A percentile compares a stretch with the other conserved stretches of the same genome.
Evolutionary conservation across 2,888 invertebrate genomes (phyloP).

Genomic region (Andrena bicolor): DNA sequence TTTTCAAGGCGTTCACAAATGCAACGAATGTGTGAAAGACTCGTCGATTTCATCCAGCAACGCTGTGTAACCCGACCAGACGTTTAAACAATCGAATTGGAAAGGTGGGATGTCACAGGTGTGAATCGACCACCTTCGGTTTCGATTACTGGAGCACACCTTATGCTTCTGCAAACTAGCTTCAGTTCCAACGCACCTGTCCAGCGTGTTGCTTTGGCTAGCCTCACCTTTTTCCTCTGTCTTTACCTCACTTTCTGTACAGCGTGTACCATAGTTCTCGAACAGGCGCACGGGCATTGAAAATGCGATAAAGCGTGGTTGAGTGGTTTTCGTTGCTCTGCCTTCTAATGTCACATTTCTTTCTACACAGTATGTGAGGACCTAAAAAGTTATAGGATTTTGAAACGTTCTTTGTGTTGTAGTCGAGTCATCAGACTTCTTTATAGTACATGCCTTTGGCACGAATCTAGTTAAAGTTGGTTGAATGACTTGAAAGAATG

Average conservation of each 20-base stretch:
- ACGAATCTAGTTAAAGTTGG: too few relatives aligned
- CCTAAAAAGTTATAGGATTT: too few relatives aligned
- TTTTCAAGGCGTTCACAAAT: too few relatives aligned
- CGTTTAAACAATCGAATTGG: constrained; percentile 36
- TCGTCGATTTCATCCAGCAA: constrained; percentile 16
- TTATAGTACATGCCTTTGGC: too few relatives aligned
- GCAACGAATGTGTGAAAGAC: constrained; percentile 19
- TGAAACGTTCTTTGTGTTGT: too few relatives aligned
- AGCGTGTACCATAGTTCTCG: not conserved
- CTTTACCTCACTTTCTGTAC: not conserved
- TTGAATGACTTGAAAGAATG: too few relatives aligned
- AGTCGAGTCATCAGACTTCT: too few relatives aligned
- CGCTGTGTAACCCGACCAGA: constrained; percentile 20
- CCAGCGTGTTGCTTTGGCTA: not conserved
- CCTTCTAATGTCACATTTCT: too few relatives aligned
- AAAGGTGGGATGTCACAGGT: constrained; percentile 34
- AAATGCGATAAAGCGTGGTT: too few relatives aligned
- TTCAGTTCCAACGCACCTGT: constrained; percentile 6
- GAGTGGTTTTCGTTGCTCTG: too few relatives aligned
- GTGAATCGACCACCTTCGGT: constrained; percentile 16
- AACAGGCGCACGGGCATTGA: not conserved
- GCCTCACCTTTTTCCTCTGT: not conserved
- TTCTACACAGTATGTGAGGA: too few relatives aligned
- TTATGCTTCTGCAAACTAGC: not conserved
- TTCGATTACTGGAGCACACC: not conserved